phyloP scores from a whole-genome alignment of 64 coral and sea anemone species.

The Acropora yongei region DNA sequence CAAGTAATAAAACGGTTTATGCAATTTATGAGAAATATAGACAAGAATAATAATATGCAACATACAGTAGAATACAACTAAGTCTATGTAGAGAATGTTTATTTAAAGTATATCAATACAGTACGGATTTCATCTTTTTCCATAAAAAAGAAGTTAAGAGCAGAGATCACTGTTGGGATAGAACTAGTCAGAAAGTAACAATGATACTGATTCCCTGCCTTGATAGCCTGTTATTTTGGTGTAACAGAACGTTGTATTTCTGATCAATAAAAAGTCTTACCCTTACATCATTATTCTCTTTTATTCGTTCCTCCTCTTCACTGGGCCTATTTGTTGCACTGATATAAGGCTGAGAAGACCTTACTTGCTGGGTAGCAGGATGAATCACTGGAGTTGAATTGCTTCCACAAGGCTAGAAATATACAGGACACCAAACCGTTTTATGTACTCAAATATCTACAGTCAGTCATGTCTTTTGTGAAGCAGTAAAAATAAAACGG shows the following conservation, averaged over 20 bases:
- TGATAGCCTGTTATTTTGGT: background rate
- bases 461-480: background rate
- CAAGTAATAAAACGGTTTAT: background rate
- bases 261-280: background rate
- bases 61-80: background rate
- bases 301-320: slow-evolving; percentile 12
- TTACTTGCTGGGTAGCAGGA: background rate
- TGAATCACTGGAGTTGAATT: background rate
- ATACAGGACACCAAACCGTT: background rate
- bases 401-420: background rate
- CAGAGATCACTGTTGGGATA: background rate
- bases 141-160: background rate
- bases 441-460: background rate
- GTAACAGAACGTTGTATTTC: background rate
- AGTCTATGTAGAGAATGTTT: background rate
- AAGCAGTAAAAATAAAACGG: background rate
- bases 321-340: background rate
- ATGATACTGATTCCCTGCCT: background rate
- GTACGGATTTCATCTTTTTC: too few species aligned
- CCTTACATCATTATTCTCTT: slow-evolving; percentile 9
- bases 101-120: background rate
- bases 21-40: background rate
- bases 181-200: background rate
- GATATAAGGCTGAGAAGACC: background rate
- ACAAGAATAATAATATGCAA: background rate